Base-by-base conservation (phyloP, 2,113 vertebrate species). In the Pygoscelis adeliae region DNA sequence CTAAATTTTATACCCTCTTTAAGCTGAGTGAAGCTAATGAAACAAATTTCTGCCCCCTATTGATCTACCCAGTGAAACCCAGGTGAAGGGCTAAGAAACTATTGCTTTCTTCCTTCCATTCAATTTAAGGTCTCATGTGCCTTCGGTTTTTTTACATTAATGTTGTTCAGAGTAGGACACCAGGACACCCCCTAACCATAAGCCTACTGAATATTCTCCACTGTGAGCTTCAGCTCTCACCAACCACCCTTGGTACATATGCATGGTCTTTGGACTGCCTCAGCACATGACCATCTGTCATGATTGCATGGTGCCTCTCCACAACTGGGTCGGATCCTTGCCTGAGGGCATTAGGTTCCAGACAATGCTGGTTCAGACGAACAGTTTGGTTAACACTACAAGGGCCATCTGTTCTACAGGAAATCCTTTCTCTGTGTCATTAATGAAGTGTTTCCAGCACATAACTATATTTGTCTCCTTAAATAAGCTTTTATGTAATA, bases 351-450 rank as follows among this genome's bases (percentile, higher is more conserved):
- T 94, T 89, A 95, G 84, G 73, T 62, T 88, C 91, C 95, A 96
- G 93, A 97, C 96, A 97, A 96, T 96, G 95, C 87, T 97, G 93
- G 97, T 96, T 96, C 79, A 93, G 95, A 95, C 40, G 83, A 95
- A 74, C 65, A 80, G 89, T 92, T 89, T 95, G 95, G 92, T 91
- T 83, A 92, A 94, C 74, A 91, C 93, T 86, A 13, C 84, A 88
- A 95, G 76, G 80, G 83, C 92, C 95, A 97, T 96, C 93, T 95
- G 96, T 95, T 97, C 93, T 40, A 93, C 91, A 96, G 95, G 96
- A 96, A 96, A 97, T 96, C 95, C 87, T 83, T 92, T 92, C 92
- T 93, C 87, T 95, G 71, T 71, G 87, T 79, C 89, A 95, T 88
- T 92, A 96, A 79, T 82, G 91, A 95, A 87, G 83, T 21, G 69